A percentile compares a stretch with the other conserved stretches of the same genome.
Evolutionary conservation across 2,888 invertebrate genomes (phyloP).

Genomic region (Drosophila quasianomalipes): DNA sequence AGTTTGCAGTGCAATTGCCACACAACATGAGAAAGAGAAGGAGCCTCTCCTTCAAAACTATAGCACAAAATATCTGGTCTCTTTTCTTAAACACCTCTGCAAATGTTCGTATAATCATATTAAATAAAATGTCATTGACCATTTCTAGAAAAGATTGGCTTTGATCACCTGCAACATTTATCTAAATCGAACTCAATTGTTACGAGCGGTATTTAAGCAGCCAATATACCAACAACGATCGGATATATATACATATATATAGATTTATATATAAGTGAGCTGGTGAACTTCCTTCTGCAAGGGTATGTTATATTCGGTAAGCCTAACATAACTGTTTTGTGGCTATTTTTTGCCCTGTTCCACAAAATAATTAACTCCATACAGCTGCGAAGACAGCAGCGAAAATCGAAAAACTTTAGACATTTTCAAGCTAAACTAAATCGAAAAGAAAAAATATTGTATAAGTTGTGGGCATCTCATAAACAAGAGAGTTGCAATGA

Average conservation of each 20-base stretch:
- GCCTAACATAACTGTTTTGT: background rate
- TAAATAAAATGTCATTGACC: background rate
- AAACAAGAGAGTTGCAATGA: background rate
- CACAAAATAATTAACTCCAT: slow-evolving; percentile 10
- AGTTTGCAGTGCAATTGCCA: slow-evolving; percentile 40
- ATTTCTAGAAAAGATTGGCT: background rate
- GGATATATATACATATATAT: too few species aligned
- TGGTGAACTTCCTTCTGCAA: background rate
- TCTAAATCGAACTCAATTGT: background rate
- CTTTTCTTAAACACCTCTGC: background rate
- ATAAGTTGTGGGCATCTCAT: background rate
- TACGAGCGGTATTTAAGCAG: background rate
- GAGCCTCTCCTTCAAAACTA: background rate
- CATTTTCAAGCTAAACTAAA: slow-evolving; percentile 21
- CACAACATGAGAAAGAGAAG: background rate
- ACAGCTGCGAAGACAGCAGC: slow-evolving; percentile 7
- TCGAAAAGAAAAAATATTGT: background rate
- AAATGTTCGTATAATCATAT: background rate
- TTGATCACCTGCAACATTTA: background rate
- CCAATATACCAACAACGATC: too few species aligned
- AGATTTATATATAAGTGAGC: background rate
- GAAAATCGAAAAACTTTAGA: slow-evolving; percentile 21
- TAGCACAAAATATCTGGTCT: slow-evolving; percentile 21
- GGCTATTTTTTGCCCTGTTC: slow-evolving; percentile 2
- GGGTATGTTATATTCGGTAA: background rate